phyloP scores from a whole-genome alignment of 2,888 invertebrate genomes.

The Lamellibrachia columna region DNA sequence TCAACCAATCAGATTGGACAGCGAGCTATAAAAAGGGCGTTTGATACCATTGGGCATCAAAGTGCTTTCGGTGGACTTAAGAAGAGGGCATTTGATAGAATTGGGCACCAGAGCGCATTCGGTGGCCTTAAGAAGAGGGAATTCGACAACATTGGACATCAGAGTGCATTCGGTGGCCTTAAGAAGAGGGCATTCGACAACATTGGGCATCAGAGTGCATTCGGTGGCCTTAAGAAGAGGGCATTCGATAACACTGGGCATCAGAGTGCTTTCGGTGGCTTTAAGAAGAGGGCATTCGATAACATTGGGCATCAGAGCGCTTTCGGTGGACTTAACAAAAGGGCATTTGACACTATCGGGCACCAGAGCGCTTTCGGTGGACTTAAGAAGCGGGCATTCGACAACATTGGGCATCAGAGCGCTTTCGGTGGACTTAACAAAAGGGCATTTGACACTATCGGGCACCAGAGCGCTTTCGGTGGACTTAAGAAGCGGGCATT shows the following conservation, averaged over 20 bases:
- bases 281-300: constrained; percentile 20
- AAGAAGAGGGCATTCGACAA: constrained; percentile 17
- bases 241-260: constrained; percentile 21
- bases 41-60: constrained; percentile 20
- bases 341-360: constrained; percentile 20
- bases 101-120: neutral
- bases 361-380: neutral
- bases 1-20: neutral
- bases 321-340: neutral
- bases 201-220: neutral
- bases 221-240: constrained; percentile 14
- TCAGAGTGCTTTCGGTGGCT: neutral
- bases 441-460: neutral
- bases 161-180: neutral
- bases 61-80: neutral
- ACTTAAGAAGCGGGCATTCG: constrained; percentile 20
- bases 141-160: constrained; percentile 1
- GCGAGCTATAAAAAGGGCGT: neutral
- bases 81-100: constrained; percentile 21
- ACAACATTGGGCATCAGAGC: neutral
- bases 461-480: neutral
- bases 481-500: constrained; percentile 8
- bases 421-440: constrained; percentile 2
- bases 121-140: neutral
- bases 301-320: neutral